Evolutionary conservation across 2,888 invertebrate genomes (phyloP), one percentile per base, ranked within the genome.

Genomic region (Harmothoe impar): DNA sequence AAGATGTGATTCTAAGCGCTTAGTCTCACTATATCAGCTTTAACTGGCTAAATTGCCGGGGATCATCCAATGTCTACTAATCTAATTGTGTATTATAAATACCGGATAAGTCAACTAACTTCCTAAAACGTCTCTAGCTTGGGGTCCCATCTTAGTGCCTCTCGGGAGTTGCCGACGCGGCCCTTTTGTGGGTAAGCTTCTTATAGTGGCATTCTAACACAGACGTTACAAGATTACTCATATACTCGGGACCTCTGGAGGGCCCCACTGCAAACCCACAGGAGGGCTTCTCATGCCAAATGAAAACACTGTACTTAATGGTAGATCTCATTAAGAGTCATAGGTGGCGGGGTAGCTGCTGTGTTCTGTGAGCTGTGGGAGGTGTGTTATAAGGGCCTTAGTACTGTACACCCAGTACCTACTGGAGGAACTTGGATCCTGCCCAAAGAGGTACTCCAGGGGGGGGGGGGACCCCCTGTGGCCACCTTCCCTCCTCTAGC

Each of bases 1-100:
- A 84, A 51, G 35, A 35, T 84, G 84, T 86, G 54, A 86, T 54
- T 86, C 54, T 54, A 86, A 86, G 54, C 86, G 56, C 86, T 86
- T 86, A 86, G 86, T 54, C 84, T 84, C 84, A 54, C 86, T 54
- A 86, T 52, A 86, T 86, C 86, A 86, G 86, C 86, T 86, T 86
- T 86, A 86, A 86, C 52, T 86, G 86, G 86, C 54, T 86, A 52
- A 86, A 86, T 86, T 86, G 86, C 25, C 52, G 10, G 86, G 86
- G 86, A 86, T 86, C 86, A 86, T 86, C 86, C 86, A 56, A 20
- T 54, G 86, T 86, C 86, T 86, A 23, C 52, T 86, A 86, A 86
- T 86, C 86, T 86, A 86, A 86, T 86, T 54, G 86, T 86, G 54
- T 56, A 54, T 86, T 86, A 54, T 86, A 86, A 86, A 86, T 86